These are phyloP conservation scores for Mastigias papua DNA, from an alignment of 30 jellyfish, hydroid and myxozoan species.

Conservation along the genomic window DNA sequence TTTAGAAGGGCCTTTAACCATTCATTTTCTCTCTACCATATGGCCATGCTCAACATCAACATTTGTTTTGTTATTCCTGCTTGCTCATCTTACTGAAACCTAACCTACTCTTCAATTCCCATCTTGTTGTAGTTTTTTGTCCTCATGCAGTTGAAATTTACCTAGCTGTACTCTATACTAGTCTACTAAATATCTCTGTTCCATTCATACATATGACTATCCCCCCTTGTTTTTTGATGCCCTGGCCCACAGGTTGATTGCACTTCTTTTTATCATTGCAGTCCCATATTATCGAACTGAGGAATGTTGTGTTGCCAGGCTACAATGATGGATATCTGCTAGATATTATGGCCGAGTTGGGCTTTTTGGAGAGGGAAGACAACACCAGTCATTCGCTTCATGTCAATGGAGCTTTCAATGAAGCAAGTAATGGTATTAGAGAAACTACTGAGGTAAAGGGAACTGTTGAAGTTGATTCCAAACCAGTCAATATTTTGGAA, in stretches of 20 bases:
- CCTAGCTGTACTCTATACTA: not conserved
- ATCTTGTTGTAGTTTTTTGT: too few species aligned
- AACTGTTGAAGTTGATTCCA: too few species aligned
- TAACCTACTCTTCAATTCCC: not conserved
- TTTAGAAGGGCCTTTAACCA: too few species aligned
- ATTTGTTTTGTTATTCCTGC: too few species aligned
- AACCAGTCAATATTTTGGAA: too few species aligned
- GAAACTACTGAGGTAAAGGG: not conserved
- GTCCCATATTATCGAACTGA: constrained; percentile 43
- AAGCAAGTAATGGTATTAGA: not conserved
- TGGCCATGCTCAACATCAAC: too few species aligned
- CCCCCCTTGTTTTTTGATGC: not conserved
- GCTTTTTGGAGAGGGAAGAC: not conserved
- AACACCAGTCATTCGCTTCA: not conserved
- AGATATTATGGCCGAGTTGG: constrained; percentile 15
- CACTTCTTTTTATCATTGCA: not conserved
- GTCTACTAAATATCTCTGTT: not conserved
- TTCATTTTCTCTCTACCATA: too few species aligned
- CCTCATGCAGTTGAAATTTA: too few species aligned
- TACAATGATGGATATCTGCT: constrained; percentile 10
- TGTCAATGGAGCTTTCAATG: not conserved
- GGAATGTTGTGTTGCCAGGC: constrained; percentile 21
- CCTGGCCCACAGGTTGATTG: not conserved
- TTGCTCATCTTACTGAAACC: not conserved
- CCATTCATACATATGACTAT: not conserved